These are phyloP conservation scores for Euproctis similis DNA, from an alignment of 2,888 invertebrate species.

Conservation along the genomic window DNA sequence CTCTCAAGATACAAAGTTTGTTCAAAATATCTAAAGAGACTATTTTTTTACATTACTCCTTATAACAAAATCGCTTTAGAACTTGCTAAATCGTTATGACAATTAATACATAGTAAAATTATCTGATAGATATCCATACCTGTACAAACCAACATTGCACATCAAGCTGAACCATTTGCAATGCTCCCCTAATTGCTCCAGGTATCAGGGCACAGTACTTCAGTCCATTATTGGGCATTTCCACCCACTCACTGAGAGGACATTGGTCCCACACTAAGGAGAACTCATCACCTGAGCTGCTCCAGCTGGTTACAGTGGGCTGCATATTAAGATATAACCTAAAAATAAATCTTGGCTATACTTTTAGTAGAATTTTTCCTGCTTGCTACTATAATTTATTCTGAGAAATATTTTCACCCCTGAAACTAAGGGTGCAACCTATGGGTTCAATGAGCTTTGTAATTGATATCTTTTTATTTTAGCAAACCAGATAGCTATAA, in stretches of 20 bases:
- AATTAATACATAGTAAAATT: too few relatives aligned
- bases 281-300: constrained; percentile 95
- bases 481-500: too few relatives aligned
- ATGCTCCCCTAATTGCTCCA: constrained; percentile 93
- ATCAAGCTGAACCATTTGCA: constrained; percentile 99
- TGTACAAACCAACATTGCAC: constrained; percentile 95
- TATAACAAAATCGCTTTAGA: too few relatives aligned
- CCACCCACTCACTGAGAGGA: constrained; percentile 97
- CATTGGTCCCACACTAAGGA: constrained; percentile 96
- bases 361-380: neutral
- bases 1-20: too few relatives aligned
- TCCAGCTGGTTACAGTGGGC: constrained; percentile 96
- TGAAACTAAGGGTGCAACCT: too few relatives aligned
- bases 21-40: too few relatives aligned
- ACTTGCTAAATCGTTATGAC: too few relatives aligned
- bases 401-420: neutral
- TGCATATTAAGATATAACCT: constrained; percentile 92
- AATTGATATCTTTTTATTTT: too few relatives aligned
- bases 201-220: constrained; percentile 95
- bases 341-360: too few relatives aligned
- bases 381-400: neutral
- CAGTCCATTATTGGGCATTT: constrained; percentile 89
- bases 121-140: too few relatives aligned
- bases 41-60: too few relatives aligned
- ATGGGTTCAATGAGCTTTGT: too few relatives aligned